A percentile compares a stretch with the other conserved stretches of the same genome.
These are phyloP conservation scores for Nebria salina DNA, from an alignment of 2,888 invertebrate genomes.

Conservation along the genomic window DNA sequence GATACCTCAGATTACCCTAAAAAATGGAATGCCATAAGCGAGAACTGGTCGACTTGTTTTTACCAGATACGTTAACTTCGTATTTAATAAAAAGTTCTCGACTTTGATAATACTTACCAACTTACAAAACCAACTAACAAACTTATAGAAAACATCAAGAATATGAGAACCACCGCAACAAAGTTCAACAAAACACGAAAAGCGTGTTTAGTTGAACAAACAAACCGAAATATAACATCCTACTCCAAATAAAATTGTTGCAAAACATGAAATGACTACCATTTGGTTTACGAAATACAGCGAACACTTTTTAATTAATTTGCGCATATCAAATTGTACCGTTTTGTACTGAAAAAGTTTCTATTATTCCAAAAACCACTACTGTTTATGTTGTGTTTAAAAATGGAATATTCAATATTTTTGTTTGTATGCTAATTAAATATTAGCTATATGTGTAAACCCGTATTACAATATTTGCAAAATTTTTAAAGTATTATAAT, in stretches of 20 bases:
- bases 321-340: background rate
- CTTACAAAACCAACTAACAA: background rate
- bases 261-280: background rate
- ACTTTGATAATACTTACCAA: background rate
- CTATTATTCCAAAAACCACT: background rate
- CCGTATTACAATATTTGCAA: no score
- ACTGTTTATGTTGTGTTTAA: no score
- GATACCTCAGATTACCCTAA: no score
- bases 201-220: background rate
- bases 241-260: background rate
- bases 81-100: background rate
- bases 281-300: background rate
- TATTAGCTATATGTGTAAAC: no score
- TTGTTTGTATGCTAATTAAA: no score
- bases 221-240: background rate
- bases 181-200: background rate
- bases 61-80: background rate
- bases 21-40: no score
- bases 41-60: no score
- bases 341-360: background rate
- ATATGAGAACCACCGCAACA: background rate
- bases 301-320: background rate
- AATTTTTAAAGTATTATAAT: no score
- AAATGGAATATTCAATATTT: no score
- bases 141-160: background rate